Conservation (phyloP, 2,113 vertebrate genomes). For the Hypocryptadius cinnamomeus region DNA sequence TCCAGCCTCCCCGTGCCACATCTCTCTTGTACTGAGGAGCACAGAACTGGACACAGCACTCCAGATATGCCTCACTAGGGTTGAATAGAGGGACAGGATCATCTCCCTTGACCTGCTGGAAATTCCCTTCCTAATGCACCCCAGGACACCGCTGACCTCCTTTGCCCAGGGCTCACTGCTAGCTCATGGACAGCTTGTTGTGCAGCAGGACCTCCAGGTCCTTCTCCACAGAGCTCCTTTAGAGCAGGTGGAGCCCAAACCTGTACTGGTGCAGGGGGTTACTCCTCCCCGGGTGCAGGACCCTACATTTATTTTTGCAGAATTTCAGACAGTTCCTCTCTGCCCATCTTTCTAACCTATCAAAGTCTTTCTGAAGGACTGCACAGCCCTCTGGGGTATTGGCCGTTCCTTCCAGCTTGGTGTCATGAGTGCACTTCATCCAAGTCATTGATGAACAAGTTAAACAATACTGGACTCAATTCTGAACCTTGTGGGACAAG, state of each 20-base stretch:
- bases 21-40: not conserved
- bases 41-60: not conserved
- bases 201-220: not conserved
- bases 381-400: not conserved
- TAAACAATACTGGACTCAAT: not conserved
- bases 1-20: not conserved
- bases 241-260: not conserved
- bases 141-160: not conserved
- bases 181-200: not conserved
- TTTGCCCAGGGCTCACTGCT: not conserved
- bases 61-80: not conserved
- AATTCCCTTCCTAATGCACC: not conserved
- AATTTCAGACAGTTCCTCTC: not conserved
- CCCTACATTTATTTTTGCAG: not conserved
- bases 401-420: not conserved
- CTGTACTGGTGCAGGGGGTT: not conserved
- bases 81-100: not conserved
- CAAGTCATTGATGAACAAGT: not conserved
- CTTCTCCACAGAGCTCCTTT: not conserved
- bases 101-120: not conserved
- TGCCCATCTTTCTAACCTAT: not conserved
- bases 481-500: not conserved
- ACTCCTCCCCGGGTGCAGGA: not conserved
- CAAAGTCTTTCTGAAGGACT: not conserved
- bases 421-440: not conserved